phyloP scores from a whole-genome alignment of 1,140 invertebrate genomes.

The Protaetia brevitarsis region DNA sequence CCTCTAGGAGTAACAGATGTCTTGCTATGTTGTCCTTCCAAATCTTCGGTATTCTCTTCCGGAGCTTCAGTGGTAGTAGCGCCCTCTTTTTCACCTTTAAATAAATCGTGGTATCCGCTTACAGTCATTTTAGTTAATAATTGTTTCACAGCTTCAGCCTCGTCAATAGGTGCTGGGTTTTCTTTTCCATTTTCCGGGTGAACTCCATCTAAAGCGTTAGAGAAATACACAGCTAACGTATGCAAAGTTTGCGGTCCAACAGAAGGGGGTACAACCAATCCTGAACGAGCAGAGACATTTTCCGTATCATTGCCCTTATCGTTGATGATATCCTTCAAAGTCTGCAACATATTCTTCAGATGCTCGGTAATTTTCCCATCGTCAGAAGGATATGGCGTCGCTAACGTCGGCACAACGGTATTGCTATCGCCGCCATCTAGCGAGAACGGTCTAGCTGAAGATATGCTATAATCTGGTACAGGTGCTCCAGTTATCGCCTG shows the following conservation, averaged over 20 bases:
- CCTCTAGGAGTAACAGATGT: conserved; percentile 57
- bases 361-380: conserved; percentile 34
- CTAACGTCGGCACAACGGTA: conserved; percentile 24
- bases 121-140: conserved; percentile 57
- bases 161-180: conserved; percentile 44
- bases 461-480: conserved; percentile 32
- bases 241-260: conserved; percentile 72
- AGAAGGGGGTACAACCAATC: conserved; percentile 64
- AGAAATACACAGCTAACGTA: conserved; percentile 74
- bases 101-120: conserved; percentile 59
- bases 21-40: conserved; percentile 60
- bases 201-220: conserved; percentile 63
- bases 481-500: not conserved
- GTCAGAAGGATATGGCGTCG: conserved; percentile 22
- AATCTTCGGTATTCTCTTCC: conserved; percentile 47
- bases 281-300: conserved; percentile 48
- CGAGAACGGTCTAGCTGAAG: conserved; percentile 43
- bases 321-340: conserved; percentile 40
- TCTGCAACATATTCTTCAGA: conserved; percentile 42
- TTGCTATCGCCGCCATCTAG: not conserved
- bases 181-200: conserved; percentile 36
- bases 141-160: conserved; percentile 32
- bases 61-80: conserved; percentile 29
- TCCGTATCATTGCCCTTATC: conserved; percentile 19
- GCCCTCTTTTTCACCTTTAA: conserved; percentile 37